These are phyloP conservation scores for Typhlomys cinereus DNA, from an alignment of 2,113 vertebrate species.

Conservation along the genomic window DNA sequence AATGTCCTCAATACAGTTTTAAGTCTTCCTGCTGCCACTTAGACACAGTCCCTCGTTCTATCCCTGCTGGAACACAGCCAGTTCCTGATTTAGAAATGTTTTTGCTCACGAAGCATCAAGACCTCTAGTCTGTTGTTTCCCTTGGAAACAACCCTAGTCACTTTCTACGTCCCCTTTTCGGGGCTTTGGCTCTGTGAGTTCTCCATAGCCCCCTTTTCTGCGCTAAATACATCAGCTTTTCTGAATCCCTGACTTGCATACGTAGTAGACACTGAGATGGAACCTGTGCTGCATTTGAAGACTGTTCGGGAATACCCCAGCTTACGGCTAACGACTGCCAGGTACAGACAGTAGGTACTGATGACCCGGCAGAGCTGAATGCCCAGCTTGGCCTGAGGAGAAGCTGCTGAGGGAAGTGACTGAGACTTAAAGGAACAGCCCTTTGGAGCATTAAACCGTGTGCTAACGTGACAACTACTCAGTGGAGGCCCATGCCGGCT, in stretches of 20 bases:
- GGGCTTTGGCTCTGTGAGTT: background rate
- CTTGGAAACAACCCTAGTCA: background rate
- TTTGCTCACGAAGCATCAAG: background rate
- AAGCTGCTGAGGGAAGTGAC: constrained; percentile 47
- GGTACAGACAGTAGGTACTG: background rate
- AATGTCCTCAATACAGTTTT: background rate
- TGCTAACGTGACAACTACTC: constrained; percentile 53
- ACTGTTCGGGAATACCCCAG: background rate
- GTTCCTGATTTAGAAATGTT: background rate
- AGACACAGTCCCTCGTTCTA: background rate
- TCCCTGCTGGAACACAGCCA: background rate
- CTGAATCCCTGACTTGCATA: background rate
- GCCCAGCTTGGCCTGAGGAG: constrained; percentile 16
- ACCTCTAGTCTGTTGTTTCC: background rate
- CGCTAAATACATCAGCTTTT: background rate
- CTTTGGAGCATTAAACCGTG: constrained; percentile 47
- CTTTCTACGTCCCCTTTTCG: background rate
- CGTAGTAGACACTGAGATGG: background rate
- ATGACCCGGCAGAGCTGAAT: background rate
- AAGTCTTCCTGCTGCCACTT: constrained; percentile 39
- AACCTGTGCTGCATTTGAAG: background rate
- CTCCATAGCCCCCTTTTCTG: background rate
- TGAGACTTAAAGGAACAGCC: constrained; percentile 60
- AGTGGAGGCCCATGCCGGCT: constrained; percentile 65
- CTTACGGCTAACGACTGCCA: background rate